These are phyloP conservation scores for Phataginus tricuspis DNA, from an alignment of 2,797 vertebrate species.

Conservation along the genomic window DNA sequence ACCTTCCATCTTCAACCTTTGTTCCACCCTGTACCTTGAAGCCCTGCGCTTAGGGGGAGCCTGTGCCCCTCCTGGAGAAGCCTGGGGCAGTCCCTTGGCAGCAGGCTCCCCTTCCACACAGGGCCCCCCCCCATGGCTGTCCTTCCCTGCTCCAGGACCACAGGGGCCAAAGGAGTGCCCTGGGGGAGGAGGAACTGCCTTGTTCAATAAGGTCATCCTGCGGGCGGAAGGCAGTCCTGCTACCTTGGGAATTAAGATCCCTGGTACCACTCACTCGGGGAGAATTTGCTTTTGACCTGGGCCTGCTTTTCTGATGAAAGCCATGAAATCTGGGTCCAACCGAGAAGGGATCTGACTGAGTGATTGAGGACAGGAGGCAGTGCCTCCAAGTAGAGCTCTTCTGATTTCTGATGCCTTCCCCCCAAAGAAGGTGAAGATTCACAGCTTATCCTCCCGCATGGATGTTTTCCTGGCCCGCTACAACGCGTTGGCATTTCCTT, in stretches of 20 bases:
- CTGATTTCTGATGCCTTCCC: neutral
- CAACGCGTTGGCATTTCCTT: neutral
- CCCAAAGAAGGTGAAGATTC: rapidly evolving
- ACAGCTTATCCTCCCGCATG: rapidly evolving
- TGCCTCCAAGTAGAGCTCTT: neutral
- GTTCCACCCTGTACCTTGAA: neutral
- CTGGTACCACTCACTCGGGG: neutral
- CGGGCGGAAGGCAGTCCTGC: neutral
- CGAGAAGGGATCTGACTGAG: neutral
- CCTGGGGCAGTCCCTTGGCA: neutral
- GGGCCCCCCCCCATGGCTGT: neutral
- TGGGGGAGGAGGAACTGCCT: neutral
- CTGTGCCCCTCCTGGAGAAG: neutral
- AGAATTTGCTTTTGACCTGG: neutral
- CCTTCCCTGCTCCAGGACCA: no score
- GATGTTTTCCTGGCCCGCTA: neutral
- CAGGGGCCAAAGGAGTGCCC: no score
- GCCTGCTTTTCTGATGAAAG: neutral
- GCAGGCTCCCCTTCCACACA: no score
- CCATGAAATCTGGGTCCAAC: neutral
- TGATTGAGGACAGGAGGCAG: neutral
- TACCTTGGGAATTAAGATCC: neutral
- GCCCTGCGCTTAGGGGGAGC: neutral
- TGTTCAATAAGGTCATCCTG: neutral
- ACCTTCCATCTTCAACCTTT: no score